Base-by-base conservation (phyloP, 2,888 invertebrate genomes). In the Xestia rhomboidea region DNA sequence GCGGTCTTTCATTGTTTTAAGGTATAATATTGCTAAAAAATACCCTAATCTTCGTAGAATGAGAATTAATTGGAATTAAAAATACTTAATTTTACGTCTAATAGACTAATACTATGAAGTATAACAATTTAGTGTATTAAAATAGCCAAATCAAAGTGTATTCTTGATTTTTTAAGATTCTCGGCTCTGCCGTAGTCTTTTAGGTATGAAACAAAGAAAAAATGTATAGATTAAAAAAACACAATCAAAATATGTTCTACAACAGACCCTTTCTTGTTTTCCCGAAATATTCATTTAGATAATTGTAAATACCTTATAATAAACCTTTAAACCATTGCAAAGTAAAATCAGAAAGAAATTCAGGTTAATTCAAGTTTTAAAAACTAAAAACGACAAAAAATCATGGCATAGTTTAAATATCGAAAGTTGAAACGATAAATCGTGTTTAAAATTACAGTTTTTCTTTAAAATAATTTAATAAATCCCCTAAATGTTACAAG, bases 1-100 rank as follows among this genome's bases (percentile, higher is more conserved):
- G n/a, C 54, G 21, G 15, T 11, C 13, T 67, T 54, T 1, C 51
- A 38, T 77, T 62, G 67, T 79, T 81, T 73, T 69, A 75, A 54
- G 30, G 7, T 63, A 68, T 76, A 72, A 66, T 68, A 68, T 66
- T 38, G 27, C 10, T 81, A 68, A 15, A 63, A 64, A 66, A 46
- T n/a, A 11, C 24, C 0, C n/a, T 70, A 77, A 71, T 73, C 54
- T 78, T 5, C 8, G 18, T 30, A 81, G 49, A 88, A 88, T 78
- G 68, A 83, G 46, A 7, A 54, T 21, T 49, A 44, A 60, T 63
- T 72, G 8, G 46, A 68, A 30, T 49, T 67, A 66, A 83, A 75
- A 75, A 73, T 54, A n/a, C 18, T 15, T 49, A 51, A 44, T 67
- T 79, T 38, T 2, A 18, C 7, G 11, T 68, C 54, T 54, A 67